These are phyloP conservation scores for Argynnis bischoffii DNA, from an alignment of 2,888 invertebrate species.

Conservation along the genomic window DNA sequence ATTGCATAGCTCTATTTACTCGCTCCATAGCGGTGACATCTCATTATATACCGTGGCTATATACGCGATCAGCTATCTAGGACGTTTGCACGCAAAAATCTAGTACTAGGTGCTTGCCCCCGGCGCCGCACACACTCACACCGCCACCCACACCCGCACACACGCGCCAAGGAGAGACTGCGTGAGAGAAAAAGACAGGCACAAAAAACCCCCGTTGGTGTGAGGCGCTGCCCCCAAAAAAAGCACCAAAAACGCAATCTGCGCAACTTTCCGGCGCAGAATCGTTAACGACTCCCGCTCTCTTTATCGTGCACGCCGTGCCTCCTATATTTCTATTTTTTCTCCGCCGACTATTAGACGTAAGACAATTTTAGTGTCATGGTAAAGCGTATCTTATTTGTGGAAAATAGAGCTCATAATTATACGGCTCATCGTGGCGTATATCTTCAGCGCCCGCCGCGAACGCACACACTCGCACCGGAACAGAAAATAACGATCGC, in stretches of 20 bases:
- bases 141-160: conserved; percentile 48
- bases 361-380: conserved; percentile 60
- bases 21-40: conserved; percentile 70
- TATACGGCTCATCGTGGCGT: conserved; percentile 48
- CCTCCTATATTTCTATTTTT: conserved; percentile 83
- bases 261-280: conserved; percentile 84
- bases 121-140: conserved; percentile 47
- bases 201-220: conserved; percentile 80
- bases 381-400: conserved; percentile 46
- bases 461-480: conserved; percentile 78
- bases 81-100: conserved; percentile 79
- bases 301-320: conserved; percentile 80
- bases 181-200: conserved; percentile 78
- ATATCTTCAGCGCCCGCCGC: conserved; percentile 60
- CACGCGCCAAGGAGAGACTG: conserved; percentile 63
- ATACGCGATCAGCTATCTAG: conserved; percentile 71
- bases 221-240: conserved; percentile 82
- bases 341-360: conserved; percentile 74
- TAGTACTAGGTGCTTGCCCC: conserved; percentile 77
- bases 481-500: conserved; percentile 83
- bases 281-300: conserved; percentile 83
- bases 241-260: conserved; percentile 83
- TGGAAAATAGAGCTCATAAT: conserved; percentile 41
- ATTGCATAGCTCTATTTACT: conserved; percentile 73
- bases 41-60: conserved; percentile 73